phyloP scores from a whole-genome alignment of 2,797 vertebrate genomes.

The Artibeus lituratus region DNA sequence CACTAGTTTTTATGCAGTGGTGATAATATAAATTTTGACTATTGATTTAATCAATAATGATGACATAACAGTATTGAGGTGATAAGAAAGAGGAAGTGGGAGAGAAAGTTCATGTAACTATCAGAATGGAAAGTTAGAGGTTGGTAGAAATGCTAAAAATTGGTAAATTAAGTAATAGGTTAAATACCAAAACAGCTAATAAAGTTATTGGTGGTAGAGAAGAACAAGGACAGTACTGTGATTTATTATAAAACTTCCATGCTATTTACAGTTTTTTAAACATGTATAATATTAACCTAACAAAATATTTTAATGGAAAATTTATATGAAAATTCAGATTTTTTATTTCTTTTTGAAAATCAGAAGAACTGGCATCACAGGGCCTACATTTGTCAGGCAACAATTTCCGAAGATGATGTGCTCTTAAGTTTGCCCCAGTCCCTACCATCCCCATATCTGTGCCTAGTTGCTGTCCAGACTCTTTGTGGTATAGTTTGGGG shows the following conservation, averaged over 20 bases:
- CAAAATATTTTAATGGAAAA: not conserved
- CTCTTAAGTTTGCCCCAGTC: not conserved
- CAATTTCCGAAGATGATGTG: not conserved
- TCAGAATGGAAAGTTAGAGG: not conserved
- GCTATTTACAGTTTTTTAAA: not conserved
- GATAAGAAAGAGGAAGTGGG: not conserved
- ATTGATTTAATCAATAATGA: not conserved
- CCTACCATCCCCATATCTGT: not conserved
- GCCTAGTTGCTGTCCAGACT: not conserved
- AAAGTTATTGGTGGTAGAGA: not conserved
- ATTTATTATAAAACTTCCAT: not conserved
- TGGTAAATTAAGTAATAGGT: not conserved
- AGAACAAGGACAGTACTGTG: not conserved
- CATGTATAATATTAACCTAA: not conserved
- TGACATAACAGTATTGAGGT: not conserved
- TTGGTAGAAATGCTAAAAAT: not conserved
- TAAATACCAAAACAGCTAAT: not conserved
- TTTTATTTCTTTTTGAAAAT: constrained; percentile 19
- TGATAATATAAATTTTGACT: not conserved
- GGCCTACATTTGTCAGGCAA: not conserved
- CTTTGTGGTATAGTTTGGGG: not conserved
- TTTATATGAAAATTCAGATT: not conserved
- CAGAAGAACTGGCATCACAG: not conserved
- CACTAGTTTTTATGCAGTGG: not conserved
- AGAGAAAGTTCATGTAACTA: not conserved